Evolutionary conservation across 1,140 invertebrate genomes (phyloP).

Genomic region (Papilio polytes): DNA sequence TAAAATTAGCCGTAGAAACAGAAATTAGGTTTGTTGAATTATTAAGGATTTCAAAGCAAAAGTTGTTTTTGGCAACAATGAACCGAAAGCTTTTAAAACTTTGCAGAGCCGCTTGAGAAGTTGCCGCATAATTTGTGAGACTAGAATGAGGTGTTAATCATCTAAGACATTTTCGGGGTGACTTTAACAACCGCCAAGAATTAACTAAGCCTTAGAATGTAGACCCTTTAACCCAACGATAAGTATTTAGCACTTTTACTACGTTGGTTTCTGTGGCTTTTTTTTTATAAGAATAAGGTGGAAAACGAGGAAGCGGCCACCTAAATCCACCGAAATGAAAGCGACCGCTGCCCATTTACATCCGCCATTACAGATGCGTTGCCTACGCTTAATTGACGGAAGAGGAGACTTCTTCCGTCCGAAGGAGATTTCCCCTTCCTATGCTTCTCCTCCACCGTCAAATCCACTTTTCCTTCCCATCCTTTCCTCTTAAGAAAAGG

Average conservation of each 20-base stretch:
- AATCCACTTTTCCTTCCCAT: too few species aligned
- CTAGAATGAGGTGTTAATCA: conserved; percentile 27
- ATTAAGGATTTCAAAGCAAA: background rate
- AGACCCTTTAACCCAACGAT: background rate
- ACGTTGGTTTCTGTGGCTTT: background rate
- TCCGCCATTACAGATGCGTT: too few species aligned
- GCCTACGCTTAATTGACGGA: too few species aligned
- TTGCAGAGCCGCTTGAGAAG: background rate
- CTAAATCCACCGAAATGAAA: too few species aligned
- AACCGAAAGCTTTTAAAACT: conserved; percentile 23
- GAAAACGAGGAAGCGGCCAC: too few species aligned
- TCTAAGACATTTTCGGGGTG: conserved; percentile 7
- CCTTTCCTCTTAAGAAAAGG: too few species aligned
- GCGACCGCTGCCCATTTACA: too few species aligned
- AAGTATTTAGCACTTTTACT: background rate
- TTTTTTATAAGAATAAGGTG: too few species aligned
- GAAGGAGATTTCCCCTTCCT: too few species aligned
- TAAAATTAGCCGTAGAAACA: background rate
- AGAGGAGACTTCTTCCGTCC: too few species aligned
- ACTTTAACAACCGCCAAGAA: conserved; percentile 16
- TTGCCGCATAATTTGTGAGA: conserved; percentile 13
- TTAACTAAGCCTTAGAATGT: conserved; percentile 3
- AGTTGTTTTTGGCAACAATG: conserved; percentile 12
- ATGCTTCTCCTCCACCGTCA: too few species aligned
- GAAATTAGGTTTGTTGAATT: conserved; percentile 8